phyloP scores from a whole-genome alignment of 1,140 invertebrate species.

The Dufourea novaeangliae region DNA sequence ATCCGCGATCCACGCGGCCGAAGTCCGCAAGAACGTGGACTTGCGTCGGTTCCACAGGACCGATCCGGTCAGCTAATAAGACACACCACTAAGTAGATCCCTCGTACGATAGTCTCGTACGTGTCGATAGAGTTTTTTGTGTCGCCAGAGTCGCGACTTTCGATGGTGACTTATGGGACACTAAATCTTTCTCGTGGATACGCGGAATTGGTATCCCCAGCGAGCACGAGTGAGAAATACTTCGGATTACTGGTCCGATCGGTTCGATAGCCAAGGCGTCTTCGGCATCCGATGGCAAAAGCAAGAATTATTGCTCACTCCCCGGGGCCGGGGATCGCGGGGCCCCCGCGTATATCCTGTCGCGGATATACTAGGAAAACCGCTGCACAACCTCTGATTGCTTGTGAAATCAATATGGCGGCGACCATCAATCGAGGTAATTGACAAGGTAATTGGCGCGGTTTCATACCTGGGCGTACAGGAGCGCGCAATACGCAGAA shows the following conservation, averaged over 20 bases:
- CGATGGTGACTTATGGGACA: slow-evolving; percentile 48
- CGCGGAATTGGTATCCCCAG: slow-evolving; percentile 46
- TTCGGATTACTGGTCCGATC: slow-evolving; percentile 61
- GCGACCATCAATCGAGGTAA: slow-evolving; percentile 68
- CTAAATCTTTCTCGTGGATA: slow-evolving; percentile 51
- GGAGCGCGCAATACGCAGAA: slow-evolving; percentile 16
- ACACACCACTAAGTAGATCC: slow-evolving; percentile 19
- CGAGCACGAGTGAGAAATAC: slow-evolving; percentile 62
- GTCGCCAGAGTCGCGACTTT: slow-evolving; percentile 10
- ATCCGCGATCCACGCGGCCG: neutral
- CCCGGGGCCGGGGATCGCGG: neutral
- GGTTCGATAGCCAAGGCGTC: slow-evolving; percentile 60
- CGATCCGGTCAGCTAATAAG: slow-evolving; percentile 24
- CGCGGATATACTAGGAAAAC: slow-evolving; percentile 36
- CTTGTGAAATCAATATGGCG: slow-evolving; percentile 69
- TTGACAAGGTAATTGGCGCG: slow-evolving; percentile 71
- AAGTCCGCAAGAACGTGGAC: neutral
- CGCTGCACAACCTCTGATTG: slow-evolving; percentile 44
- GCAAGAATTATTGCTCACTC: slow-evolving; percentile 68
- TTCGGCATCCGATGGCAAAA: slow-evolving; percentile 61
- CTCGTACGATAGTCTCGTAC: slow-evolving; percentile 36
- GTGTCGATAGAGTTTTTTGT: slow-evolving; percentile 33
- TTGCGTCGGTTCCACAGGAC: neutral
- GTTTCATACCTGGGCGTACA: slow-evolving; percentile 56
- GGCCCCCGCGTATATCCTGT: neutral